Percentiles rank a stretch among this genome's conserved stretches.
These are phyloP conservation scores for Agrilus planipennis DNA, from an alignment of 1,140 invertebrate genomes.

Conservation along the genomic window DNA sequence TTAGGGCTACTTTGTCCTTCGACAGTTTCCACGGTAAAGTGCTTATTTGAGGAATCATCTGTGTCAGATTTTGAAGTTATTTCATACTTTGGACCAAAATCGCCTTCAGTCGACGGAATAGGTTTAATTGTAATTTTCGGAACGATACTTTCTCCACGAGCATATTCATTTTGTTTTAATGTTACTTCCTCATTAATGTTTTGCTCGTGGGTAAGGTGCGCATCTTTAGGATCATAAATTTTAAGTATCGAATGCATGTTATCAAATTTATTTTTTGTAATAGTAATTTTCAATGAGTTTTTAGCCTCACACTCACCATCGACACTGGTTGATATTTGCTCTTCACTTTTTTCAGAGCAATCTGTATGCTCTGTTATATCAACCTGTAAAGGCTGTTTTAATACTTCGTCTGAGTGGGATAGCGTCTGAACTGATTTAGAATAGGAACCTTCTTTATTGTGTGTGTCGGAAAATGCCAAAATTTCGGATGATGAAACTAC, in stretches of 20 bases:
- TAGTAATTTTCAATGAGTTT: constrained; percentile 25
- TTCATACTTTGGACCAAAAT: too few relatives aligned
- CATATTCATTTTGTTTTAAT: constrained; percentile 10
- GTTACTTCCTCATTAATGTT: constrained; percentile 17
- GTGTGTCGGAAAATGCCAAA: too few relatives aligned
- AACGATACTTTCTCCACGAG: constrained; percentile 20
- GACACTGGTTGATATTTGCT: neutral
- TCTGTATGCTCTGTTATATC: neutral
- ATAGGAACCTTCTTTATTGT: too few relatives aligned
- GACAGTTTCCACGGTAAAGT: too few relatives aligned
- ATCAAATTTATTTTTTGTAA: constrained; percentile 29
- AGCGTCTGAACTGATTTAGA: too few relatives aligned
- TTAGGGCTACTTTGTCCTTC: too few relatives aligned
- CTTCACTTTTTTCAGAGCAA: neutral
- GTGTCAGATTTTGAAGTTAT: too few relatives aligned
- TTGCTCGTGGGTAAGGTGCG: constrained; percentile 12
- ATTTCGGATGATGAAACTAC: too few relatives aligned
- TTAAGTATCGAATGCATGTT: constrained; percentile 30
- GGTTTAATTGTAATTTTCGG: constrained; percentile 32
- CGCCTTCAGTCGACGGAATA: too few relatives aligned
- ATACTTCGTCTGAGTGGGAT: neutral
- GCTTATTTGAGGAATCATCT: too few relatives aligned
- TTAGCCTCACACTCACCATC: neutral
- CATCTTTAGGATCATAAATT: constrained; percentile 24
- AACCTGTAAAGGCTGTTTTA: neutral